Conservation (phyloP, 2,888 invertebrate genomes). For the Pollenia griseotomentosa region DNA sequence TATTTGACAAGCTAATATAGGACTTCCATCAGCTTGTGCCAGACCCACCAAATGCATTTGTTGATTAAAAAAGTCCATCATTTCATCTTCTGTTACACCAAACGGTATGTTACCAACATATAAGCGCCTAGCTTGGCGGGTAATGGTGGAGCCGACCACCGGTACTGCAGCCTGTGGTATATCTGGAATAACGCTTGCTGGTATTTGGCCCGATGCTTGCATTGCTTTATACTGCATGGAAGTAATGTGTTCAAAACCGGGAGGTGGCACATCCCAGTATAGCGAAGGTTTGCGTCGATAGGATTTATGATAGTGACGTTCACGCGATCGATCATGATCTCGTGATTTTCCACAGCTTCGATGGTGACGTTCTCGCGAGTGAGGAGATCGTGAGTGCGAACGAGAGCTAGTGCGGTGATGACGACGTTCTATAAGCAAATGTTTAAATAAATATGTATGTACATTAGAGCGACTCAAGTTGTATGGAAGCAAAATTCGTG, state of each 20-base stretch:
- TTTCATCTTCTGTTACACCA: constrained; percentile 98
- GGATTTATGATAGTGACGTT: constrained; percentile 84
- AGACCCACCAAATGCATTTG: constrained; percentile 99
- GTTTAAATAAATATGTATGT: background rate
- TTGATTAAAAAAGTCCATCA: constrained; percentile 99
- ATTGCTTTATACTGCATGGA: constrained; percentile 95
- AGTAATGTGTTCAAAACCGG: constrained; percentile 98
- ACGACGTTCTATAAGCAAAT: constrained; percentile 74
- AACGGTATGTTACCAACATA: constrained; percentile 99
- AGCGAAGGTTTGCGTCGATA: constrained; percentile 93
- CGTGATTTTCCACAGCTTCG: constrained; percentile 69
- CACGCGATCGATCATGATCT: constrained; percentile 61
- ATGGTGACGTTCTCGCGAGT: constrained; percentile 81
- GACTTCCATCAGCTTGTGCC: constrained; percentile 98
- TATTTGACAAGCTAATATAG: constrained; percentile 99
- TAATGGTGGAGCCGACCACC: constrained; percentile 98
- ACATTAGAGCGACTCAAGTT: too few relatives aligned
- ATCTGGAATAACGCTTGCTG: constrained; percentile 95
- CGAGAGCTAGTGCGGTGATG: constrained; percentile 75
- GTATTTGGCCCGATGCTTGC: constrained; percentile 97
- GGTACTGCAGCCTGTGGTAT: constrained; percentile 97
- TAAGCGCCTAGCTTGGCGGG: constrained; percentile 94
- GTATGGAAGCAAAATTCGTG: too few relatives aligned
- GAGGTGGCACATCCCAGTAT: constrained; percentile 99
- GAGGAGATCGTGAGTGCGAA: constrained; percentile 85